Base-by-base conservation (phyloP, 1,140 invertebrate genomes). In the Tribolium castaneum region DNA sequence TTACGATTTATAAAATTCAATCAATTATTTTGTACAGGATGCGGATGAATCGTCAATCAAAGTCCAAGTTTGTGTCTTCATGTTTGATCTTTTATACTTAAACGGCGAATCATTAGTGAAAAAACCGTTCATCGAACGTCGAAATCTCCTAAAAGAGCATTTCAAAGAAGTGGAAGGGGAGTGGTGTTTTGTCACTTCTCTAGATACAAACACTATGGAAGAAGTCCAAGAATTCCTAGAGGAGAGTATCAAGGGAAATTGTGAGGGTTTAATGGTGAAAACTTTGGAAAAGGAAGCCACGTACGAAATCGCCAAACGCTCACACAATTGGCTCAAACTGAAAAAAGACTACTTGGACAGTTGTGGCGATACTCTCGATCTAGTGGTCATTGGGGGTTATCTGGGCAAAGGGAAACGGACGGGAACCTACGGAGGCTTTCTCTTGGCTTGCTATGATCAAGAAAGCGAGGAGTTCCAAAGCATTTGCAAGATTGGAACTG, bases 221-320 rank as follows among this genome's bases (percentile, higher is more conserved):
- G 96, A 98, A 85, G 96, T 99, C 59, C 94, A 97, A 87, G 93
- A 94, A 83, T 98, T 99, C 87, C 88, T 99, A 13, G 97, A 99
- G 22, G 96, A 98, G 85, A 96, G 97, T n/a, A 93, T 99, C 12
- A 96, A 96, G 90, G 84, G 95, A 34, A 98, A 98, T 85, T 99
- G 98, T 87, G 99, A 99, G 89, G 98, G 99, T 7, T 88, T 99
- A 6, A 99, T 99, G 98, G 96, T 99, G 0, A 99, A 99, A 89
- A 97, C 97, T 0, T 87, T 99, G 35, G 93, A 96, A 82, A 91
- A 93, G 75, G 94, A 98, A 84, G 96, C 98, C 0, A 96, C 95
- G 0, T 99, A 99, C 88, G 98, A 99, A 90, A 99, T 99, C 83
- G 98, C 98, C 0, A 98, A 98, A 86, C 89, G 99, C 50, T 99